Conservation (phyloP, 2,888 invertebrate genomes). For the Mesopsocus fuscifrons region DNA sequence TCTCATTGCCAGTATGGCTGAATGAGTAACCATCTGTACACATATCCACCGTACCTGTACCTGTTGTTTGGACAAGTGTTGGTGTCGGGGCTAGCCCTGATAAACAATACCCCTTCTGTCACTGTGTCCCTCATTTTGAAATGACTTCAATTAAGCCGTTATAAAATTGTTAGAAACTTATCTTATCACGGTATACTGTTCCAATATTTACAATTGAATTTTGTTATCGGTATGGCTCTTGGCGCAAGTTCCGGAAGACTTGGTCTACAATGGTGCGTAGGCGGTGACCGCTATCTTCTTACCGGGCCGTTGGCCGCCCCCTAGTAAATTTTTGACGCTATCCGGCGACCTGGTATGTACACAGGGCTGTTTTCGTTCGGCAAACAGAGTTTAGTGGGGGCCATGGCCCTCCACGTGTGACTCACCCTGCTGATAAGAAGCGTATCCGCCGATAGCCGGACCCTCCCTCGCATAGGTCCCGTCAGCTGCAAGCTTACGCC, state of each 20-base stretch:
- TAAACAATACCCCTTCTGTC: background rate
- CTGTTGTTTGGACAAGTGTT: too few species aligned
- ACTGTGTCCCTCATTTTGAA: slow-evolving; percentile 5
- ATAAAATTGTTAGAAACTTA: slow-evolving; percentile 10
- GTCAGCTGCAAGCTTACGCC: background rate
- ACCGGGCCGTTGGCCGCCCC: background rate
- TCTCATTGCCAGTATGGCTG: too few species aligned
- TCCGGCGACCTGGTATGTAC: slow-evolving; percentile 3
- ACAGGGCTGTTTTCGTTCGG: slow-evolving; percentile 6
- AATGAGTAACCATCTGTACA: too few species aligned
- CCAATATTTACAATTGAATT: slow-evolving; percentile 11
- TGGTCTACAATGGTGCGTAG: background rate
- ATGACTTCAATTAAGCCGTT: slow-evolving; percentile 10
- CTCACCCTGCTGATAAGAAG: slow-evolving; percentile 3
- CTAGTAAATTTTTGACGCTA: slow-evolving; percentile 6
- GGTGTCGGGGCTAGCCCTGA: too few species aligned
- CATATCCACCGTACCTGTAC: too few species aligned
- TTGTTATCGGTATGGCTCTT: slow-evolving; percentile 8
- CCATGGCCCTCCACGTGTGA: slow-evolving; percentile 7
- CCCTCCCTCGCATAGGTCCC: background rate
- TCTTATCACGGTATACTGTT: slow-evolving; percentile 8
- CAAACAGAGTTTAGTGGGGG: slow-evolving; percentile 7
- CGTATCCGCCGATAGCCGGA: background rate
- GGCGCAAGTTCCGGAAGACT: slow-evolving; percentile 1
- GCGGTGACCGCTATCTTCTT: background rate